phyloP scores from a whole-genome alignment of 2,113 vertebrate genomes.

The Ornithorhynchus anatinus region DNA sequence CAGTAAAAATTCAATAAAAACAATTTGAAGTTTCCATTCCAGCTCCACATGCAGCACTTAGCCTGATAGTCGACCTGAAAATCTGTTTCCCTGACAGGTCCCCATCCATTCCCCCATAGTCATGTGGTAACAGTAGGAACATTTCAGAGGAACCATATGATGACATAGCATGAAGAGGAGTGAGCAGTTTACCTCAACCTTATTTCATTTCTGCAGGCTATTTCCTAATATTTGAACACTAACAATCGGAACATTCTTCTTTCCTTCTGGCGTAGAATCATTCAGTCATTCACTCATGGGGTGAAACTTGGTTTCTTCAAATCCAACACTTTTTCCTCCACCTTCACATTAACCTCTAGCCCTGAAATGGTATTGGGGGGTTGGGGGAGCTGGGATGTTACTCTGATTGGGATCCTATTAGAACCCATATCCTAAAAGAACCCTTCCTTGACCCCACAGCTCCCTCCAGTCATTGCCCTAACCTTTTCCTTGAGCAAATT shows the following conservation, averaged over 20 bases:
- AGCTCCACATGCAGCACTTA: background rate
- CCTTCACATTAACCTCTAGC: no score
- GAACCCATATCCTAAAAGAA: no score
- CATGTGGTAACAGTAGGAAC: slow-evolving; percentile 10
- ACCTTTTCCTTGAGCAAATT: no score
- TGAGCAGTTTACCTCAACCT: slow-evolving; percentile 36
- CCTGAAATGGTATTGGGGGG: slow-evolving; percentile 36
- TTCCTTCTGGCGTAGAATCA: slow-evolving; percentile 31
- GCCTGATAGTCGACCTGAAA: background rate
- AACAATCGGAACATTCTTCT: slow-evolving; percentile 1
- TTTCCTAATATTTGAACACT: slow-evolving; percentile 47
- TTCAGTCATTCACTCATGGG: slow-evolving; percentile 15
- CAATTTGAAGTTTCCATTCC: background rate
- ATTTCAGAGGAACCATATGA: slow-evolving; percentile 32
- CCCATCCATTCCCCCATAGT: slow-evolving; percentile 26
- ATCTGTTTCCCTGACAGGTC: background rate
- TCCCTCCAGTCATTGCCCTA: no score
- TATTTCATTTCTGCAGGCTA: slow-evolving; percentile 46
- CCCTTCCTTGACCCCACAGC: no score
- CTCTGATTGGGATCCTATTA: slow-evolving; percentile 61
- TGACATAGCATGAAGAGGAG: slow-evolving; percentile 59
- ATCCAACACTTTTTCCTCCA: slow-evolving; percentile 35
- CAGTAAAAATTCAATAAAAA: slow-evolving; percentile 29
- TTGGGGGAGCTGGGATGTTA: slow-evolving; percentile 45
- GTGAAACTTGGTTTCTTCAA: slow-evolving; percentile 19